Base-by-base conservation (phyloP, 2,888 invertebrate genomes). In the Crioceris asparagi region DNA sequence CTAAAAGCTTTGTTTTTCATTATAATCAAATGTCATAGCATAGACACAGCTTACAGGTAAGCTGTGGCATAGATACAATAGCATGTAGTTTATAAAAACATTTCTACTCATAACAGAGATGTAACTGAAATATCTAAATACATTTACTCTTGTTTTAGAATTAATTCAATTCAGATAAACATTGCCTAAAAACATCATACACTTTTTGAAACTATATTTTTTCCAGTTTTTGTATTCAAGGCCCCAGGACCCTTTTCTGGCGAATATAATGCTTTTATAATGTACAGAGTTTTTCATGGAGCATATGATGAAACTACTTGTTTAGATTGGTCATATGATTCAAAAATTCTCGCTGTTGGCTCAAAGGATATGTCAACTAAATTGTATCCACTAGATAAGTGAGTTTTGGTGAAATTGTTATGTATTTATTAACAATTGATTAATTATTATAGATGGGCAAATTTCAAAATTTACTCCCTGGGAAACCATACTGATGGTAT, bases 241-340 rank as follows among this genome's bases (percentile, higher is more conserved):
- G 79, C 90, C 2, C 93, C 94, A 1, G 82, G 85, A 10, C 72
- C 75, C 39, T 75, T 79, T 56, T 77, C 77, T 0, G 84, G 85
- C 6, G 80, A 88, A 58, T 91, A 80, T 59, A 88, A 88, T 61
- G 86, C 91, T 0, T 94, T 97, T 61, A 68, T 81, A 8, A 75
- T 94, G 71, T 81, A 84, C 54, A 69, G 83, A 38, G 82, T 85
- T 1, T 91, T 84, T 60, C 77, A 81, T 52, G 85, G 84, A 31
- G 75, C 90, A 1, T 77, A 75, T 41, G 91, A 92, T 59, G 83
- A 84, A 42, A 82, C 87, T 0, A 83, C 84, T 0, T 87, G 82
- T 56, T 57, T 98, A 3, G 84, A 88, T 59, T 98, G 98, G 98
- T 87, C 93, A 0, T 70, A 73, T 14, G 94, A 97, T 64, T 94